A percentile compares a stretch with the other conserved stretches of the same genome.
phyloP scores from a whole-genome alignment of 2,797 vertebrate species.

The Etheostoma nigrum region DNA sequence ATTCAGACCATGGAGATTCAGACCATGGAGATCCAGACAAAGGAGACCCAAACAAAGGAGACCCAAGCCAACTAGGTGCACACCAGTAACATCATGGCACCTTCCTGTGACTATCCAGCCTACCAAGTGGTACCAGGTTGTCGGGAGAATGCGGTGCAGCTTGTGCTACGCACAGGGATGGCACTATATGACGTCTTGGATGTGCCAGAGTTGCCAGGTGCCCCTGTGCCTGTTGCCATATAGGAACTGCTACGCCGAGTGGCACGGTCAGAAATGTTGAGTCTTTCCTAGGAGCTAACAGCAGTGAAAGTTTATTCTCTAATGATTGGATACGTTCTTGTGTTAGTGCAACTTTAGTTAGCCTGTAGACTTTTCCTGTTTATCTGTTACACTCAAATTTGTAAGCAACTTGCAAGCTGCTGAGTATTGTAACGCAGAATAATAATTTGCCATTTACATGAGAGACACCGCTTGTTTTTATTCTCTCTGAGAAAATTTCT shows the following conservation, averaged over 20 bases:
- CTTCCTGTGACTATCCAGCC: constrained; percentile 25
- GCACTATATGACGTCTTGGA: constrained; percentile 29
- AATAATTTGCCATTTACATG: background rate
- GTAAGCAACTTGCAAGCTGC: background rate
- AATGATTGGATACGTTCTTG: background rate
- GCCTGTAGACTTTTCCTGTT: background rate
- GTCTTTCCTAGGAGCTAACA: background rate
- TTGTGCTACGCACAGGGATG: constrained; percentile 4
- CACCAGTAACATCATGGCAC: background rate
- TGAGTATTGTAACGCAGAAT: background rate
- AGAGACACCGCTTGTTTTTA: background rate
- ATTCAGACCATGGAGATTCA: background rate
- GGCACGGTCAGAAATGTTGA: constrained; percentile 16
- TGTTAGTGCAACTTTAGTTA: background rate
- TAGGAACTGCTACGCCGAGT: constrained; percentile 34
- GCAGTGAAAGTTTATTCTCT: background rate
- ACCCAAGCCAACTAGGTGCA: background rate
- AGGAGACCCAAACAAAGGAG: background rate
- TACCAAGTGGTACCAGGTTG: constrained; percentile 10
- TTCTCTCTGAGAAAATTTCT: background rate
- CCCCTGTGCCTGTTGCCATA: constrained; percentile 31
- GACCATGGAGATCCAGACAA: rapidly evolving
- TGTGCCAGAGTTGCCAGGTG: constrained; percentile 26
- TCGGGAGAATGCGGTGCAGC: constrained; percentile 9
- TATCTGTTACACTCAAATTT: background rate